Evolutionary conservation across 2,888 invertebrate species (phyloP), one percentile per base, ranked within the genome.

Genomic region (Timandra comae): DNA sequence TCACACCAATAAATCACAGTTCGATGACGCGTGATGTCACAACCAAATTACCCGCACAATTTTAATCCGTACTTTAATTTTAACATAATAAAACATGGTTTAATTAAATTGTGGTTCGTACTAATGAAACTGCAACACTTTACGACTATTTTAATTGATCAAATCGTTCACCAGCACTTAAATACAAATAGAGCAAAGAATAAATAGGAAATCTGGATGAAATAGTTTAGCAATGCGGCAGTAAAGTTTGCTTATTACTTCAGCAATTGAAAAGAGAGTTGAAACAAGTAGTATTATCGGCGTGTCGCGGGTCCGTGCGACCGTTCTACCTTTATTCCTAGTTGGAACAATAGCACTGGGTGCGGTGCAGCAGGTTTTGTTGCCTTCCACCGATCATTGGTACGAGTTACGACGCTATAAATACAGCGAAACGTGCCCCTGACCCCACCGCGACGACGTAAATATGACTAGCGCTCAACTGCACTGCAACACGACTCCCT

Each of bases 391-490:
- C 76, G 67, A 78, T 80, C 74, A 70, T 65, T 65, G 70, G 63
- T 68, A 68, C 73, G 66, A 80, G 80, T 82, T 78, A 81, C 69
- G 80, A 76, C 52, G 74, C 79, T 73, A 82, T 84, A 79, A 84
- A 80, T 82, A 80, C 65, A 49, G 56, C 65, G 62, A 64, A 72
- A 77, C 77, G 77, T 76, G 81, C 77, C 77, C 75, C 63, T 75
- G 80, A 77, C 75, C 78, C 56, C 66, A 38, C 61, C 68, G 57
- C 63, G 50, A 44, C 53, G 48, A 24, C 24, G 24, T 24, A 24
- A 24, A 24, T 47, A 46, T 43, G 40, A 38, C 40, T 46, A 38
- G 37, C 43, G 26, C 31, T 33, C 32, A 36, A 30, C 38, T 32
- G 29, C 26, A 16, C 13, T 35, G 44, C 36, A 46, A 42, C 45